phyloP scores from a whole-genome alignment of 2,797 vertebrate species.

The Hoplostethus atlanticus region DNA sequence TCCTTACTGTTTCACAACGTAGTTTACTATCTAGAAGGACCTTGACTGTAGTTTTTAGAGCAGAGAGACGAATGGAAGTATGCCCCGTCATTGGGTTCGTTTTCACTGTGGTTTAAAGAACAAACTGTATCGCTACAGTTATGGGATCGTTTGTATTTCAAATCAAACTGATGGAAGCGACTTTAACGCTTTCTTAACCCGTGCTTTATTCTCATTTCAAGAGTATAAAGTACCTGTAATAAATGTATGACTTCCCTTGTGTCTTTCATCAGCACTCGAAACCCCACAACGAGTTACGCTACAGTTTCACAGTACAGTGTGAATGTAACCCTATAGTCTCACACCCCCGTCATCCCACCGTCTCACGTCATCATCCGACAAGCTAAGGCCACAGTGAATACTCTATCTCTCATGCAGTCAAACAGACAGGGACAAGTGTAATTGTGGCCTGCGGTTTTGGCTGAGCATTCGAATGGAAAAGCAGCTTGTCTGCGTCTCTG shows the following conservation, averaged over 20 bases:
- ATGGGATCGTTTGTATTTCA: neutral
- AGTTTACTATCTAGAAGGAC: too few species aligned
- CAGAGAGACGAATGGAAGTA: neutral
- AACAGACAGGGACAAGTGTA: slow-evolving; percentile 80
- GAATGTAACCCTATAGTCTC: slow-evolving; percentile 8
- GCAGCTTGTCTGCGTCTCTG: slow-evolving; percentile 78
- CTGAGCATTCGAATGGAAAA: slow-evolving; percentile 78
- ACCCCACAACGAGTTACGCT: too few species aligned
- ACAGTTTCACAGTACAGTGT: too few species aligned
- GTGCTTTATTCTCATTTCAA: too few species aligned
- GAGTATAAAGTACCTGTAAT: neutral
- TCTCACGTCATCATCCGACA: slow-evolving; percentile 43
- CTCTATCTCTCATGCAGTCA: slow-evolving; percentile 63
- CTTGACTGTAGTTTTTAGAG: neutral
- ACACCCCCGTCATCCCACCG: slow-evolving; percentile 36
- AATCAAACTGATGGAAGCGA: too few species aligned
- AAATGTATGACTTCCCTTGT: neutral
- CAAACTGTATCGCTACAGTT: neutral
- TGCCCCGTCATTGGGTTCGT: neutral
- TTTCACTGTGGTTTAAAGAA: neutral
- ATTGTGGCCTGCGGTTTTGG: slow-evolving; percentile 79
- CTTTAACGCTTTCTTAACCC: too few species aligned
- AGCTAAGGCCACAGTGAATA: slow-evolving; percentile 13
- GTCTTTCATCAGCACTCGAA: neutral
- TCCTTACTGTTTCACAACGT: slow-evolving; percentile 11